Conservation (phyloP, 1,140 invertebrate species). For the Euwallacea similis region DNA sequence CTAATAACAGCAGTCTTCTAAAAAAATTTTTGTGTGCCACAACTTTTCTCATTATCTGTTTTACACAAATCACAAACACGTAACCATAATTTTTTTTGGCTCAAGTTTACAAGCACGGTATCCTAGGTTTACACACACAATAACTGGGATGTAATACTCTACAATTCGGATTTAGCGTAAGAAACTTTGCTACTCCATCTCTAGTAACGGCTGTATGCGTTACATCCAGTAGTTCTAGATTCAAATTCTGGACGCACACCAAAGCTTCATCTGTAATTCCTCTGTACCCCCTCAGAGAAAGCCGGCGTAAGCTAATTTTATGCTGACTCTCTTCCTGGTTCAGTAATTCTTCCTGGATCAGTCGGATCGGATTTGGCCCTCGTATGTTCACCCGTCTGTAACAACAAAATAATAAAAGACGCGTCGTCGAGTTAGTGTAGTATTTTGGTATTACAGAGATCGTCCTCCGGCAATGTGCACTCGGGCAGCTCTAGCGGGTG, state of each 20-base stretch:
- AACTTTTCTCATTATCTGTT: no score
- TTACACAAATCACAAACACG: no score
- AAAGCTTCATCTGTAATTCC: constrained; percentile 42
- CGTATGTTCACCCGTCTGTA: background rate
- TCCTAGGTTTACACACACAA: constrained; percentile 44
- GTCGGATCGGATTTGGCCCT: background rate
- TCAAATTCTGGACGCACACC: constrained; percentile 36
- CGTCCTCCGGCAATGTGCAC: background rate
- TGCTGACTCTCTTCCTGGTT: background rate
- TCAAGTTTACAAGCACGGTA: background rate
- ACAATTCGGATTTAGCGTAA: constrained; percentile 47
- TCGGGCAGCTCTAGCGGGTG: background rate
- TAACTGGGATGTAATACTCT: constrained; percentile 46
- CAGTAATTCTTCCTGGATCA: background rate
- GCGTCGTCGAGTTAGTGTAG: no score
- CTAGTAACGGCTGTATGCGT: constrained; percentile 46
- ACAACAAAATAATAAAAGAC: no score
- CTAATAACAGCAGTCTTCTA: no score
- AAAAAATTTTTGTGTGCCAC: no score
- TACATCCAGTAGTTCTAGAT: constrained; percentile 47
- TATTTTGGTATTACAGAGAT: background rate
- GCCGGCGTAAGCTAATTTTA: constrained; percentile 33
- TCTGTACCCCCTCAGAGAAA: constrained; percentile 47
- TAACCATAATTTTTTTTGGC: no score
- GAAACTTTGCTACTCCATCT: constrained; percentile 42